These are phyloP conservation scores for Platypus cylindrus DNA, from an alignment of 2,888 invertebrate genomes.

Conservation along the genomic window DNA sequence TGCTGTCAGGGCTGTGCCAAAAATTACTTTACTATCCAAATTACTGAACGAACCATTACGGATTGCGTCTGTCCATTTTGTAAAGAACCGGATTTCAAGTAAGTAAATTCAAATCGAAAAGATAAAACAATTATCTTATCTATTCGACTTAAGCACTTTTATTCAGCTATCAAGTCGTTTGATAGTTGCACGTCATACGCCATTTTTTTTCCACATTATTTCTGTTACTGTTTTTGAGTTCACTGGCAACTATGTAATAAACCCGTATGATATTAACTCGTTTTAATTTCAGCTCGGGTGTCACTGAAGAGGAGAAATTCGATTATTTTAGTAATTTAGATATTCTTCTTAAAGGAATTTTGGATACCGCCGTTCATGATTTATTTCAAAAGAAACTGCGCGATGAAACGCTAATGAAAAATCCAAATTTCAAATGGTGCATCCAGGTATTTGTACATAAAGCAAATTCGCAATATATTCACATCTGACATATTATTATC, in stretches of 20 bases:
- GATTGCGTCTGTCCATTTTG: constrained; percentile 91
- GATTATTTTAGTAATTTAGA: constrained; percentile 87
- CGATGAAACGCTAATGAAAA: constrained; percentile 80
- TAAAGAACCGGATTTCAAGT: constrained; percentile 61
- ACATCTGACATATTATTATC: background rate
- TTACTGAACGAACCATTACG: constrained; percentile 77
- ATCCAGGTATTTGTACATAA: constrained; percentile 51
- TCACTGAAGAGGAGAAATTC: constrained; percentile 56
- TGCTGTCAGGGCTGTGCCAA: constrained; percentile 84
- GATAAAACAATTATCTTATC: no score
- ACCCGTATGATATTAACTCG: no score
- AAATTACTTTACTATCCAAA: constrained; percentile 83
- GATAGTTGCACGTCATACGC: background rate
- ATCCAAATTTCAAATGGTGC: constrained; percentile 94
- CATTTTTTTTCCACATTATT: background rate
- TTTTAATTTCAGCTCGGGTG: constrained; percentile 35
- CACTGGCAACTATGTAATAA: no score
- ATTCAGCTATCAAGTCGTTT: background rate
- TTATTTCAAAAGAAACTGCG: constrained; percentile 83
- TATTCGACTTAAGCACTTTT: no score
- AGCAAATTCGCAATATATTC: background rate
- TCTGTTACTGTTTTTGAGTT: no score
- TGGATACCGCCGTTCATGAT: constrained; percentile 72
- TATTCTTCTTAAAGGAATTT: constrained; percentile 69
- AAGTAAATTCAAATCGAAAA: no score